phyloP scores from a whole-genome alignment of 35 echinoderm and acorn worm species.

The Lytechinus pictus region DNA sequence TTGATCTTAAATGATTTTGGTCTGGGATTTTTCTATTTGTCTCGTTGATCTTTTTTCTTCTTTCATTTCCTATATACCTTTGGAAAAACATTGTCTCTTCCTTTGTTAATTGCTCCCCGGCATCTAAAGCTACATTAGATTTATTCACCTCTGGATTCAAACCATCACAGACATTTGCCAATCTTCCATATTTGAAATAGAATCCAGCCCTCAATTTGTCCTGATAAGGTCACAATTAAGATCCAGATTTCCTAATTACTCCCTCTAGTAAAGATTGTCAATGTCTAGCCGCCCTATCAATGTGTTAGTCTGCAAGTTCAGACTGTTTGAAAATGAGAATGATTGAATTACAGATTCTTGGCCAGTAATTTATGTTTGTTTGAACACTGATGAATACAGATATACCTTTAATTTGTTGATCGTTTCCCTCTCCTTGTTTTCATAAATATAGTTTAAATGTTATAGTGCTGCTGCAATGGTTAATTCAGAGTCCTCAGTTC shows the following conservation, averaged over 20 bases:
- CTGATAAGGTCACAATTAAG: constrained; percentile 12
- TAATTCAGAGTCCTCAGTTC: background rate
- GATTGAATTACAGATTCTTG: too few relatives aligned
- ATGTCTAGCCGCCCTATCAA: background rate
- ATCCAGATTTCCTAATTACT: background rate
- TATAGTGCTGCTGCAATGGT: background rate
- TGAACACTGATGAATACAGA: too few relatives aligned
- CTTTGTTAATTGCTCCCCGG: too few relatives aligned
- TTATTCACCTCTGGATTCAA: background rate
- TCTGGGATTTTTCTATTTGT: too few relatives aligned
- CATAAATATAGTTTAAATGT: background rate
- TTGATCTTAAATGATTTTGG: too few relatives aligned
- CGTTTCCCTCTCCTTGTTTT: background rate
- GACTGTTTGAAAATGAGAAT: background rate
- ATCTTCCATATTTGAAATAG: background rate
- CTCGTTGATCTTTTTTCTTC: too few relatives aligned
- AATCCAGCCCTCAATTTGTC: background rate
- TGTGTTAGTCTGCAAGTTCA: background rate
- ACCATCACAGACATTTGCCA: background rate
- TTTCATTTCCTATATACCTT: too few relatives aligned
- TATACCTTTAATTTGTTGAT: too few relatives aligned
- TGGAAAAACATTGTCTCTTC: too few relatives aligned
- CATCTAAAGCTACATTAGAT: background rate
- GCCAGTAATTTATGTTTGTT: too few relatives aligned
- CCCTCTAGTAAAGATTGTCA: background rate